A percentile compares a stretch with the other conserved stretches of the same genome.
phyloP scores from a whole-genome alignment of 2,113 vertebrate genomes.

The Poeciliopsis occidentalis region DNA sequence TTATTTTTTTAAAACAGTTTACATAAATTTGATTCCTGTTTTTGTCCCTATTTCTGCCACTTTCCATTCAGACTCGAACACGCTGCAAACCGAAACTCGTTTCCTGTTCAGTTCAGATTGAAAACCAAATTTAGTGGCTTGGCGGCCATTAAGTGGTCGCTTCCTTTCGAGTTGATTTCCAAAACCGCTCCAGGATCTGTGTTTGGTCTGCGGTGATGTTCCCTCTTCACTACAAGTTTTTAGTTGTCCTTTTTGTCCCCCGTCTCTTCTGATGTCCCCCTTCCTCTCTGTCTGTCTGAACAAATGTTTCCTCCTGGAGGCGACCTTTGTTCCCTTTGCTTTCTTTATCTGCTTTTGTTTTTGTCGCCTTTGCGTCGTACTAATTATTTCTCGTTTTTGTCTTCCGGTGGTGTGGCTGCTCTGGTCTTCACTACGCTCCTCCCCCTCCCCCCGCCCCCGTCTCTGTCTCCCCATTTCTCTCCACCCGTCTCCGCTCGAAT shows the following conservation, averaged over 20 bases:
- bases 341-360: constrained; percentile 63
- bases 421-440: constrained; percentile 72
- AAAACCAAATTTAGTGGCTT: constrained; percentile 14
- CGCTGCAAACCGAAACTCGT: constrained; percentile 72
- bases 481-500: constrained; percentile 51
- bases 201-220: constrained; percentile 73
- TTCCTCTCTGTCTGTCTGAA: constrained; percentile 63
- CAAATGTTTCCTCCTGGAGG: constrained; percentile 77
- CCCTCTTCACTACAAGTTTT: constrained; percentile 57
- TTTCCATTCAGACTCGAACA: constrained; percentile 51
- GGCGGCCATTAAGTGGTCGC: constrained; percentile 17
- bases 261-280: constrained; percentile 61
- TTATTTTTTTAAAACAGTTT: constrained; percentile 53
- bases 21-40: constrained; percentile 62
- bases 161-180: constrained; percentile 44
- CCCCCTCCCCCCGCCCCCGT: constrained; percentile 6
- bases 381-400: constrained; percentile 76
- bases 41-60: constrained; percentile 51
- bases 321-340: constrained; percentile 69
- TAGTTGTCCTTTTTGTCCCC: constrained; percentile 61
- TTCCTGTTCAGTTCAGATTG: background rate
- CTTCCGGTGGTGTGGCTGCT: constrained; percentile 77
- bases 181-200: constrained; percentile 33
- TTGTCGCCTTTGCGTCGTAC: constrained; percentile 32
- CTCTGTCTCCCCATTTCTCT: constrained; percentile 30